Evolutionary conservation across 1,140 invertebrate species (phyloP), one percentile per base, ranked within the genome.

Genomic region (Drosophila pseudoobscura): DNA sequence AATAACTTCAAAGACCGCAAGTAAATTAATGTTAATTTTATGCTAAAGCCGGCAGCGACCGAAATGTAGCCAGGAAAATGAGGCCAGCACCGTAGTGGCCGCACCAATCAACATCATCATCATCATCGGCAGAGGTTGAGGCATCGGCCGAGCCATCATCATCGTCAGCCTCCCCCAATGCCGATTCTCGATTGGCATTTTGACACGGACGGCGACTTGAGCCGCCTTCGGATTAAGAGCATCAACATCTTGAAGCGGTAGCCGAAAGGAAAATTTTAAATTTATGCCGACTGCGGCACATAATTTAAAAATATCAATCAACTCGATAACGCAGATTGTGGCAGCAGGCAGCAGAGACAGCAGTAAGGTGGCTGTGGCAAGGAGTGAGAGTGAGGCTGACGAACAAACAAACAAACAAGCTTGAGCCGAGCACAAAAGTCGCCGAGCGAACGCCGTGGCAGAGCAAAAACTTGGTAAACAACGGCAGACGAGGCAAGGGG

Each of bases 11-110:
- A 88, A 88, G 83, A 88, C 83, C 83, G 83, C 83, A 88, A 88
- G 83, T 88, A 88, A 88, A 88, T 88, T 88, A 88, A 88, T 88
- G 83, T 88, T 88, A 88, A 88, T 88, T 88, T 88, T 88, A 88
- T 88, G 83, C 83, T 83, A 88, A 87, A 79, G 80, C 80, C 66
- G 83, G 64, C 61, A 85, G 64, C 69, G 65, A 62, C 64, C 24
- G 57, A 66, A 69, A 55, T 69, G 77, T 70, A 54, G 64, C 64
- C 63, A 74, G 76, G 55, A 87, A 85, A 71, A 61, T 75, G 71
- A 73, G 58, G 69, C 69, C 70, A 63, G 46, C 47, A 83, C 75
- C 79, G 61, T 62, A 50, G 61, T 55, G 51, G 50, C 69, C 74
- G 62, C 71, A 64, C 83, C 82, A 87, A 87, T 85, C 82, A 87